Evolutionary conservation across 1,140 invertebrate species (phyloP), one percentile per base, ranked within the genome.

Genomic region (Bombus picipes): DNA sequence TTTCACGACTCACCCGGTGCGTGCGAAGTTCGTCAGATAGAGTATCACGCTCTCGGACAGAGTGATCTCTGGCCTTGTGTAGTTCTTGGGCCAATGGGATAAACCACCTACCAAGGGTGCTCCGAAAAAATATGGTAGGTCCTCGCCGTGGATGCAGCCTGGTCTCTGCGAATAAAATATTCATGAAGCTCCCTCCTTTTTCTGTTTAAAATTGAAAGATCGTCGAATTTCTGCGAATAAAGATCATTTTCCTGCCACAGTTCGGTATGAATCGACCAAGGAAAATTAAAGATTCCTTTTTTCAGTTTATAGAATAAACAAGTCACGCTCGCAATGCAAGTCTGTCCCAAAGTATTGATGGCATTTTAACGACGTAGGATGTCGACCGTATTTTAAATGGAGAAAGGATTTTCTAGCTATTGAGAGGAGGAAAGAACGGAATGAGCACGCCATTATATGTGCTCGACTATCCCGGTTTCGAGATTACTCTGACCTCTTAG

Each of bases 1-100:
- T 62, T 59, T 39, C 4, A 80, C 18, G 12, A 96, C 97, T 97
- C 96, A 99, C 99, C 99, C 99, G n/a, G 97, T 98, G 94, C 98
- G 98, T 25, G 98, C 98, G 94, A 99, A 99, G 96, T 99, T 99
- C n/a, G 98, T 97, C 95, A 99, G 98, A 93, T 99, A 99, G 43
- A 97, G 97, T 96, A 99, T 99, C 74, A 99, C 97, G 81, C 97
- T 98, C 95, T 99, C 98, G 2, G 98, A 98, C 12, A 99, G 96
- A 75, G 97, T 96, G 78, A 97, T 96, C 96, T 99, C 99, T 34
- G 97, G 96, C 94, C 97, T 98, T 13, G 98, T 99, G 95, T 98
- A 99, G 95, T 98, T 98, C 90, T 97, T 96, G 43, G 97, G 97
- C 94, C 98, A 99, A 91, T 98, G 97, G 81, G 97, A 97, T 68